A percentile compares a stretch with the other conserved stretches of the same genome.
These are phyloP conservation scores for Grammatotria lemairii DNA, from an alignment of 2,113 vertebrate genomes.

Conservation along the genomic window DNA sequence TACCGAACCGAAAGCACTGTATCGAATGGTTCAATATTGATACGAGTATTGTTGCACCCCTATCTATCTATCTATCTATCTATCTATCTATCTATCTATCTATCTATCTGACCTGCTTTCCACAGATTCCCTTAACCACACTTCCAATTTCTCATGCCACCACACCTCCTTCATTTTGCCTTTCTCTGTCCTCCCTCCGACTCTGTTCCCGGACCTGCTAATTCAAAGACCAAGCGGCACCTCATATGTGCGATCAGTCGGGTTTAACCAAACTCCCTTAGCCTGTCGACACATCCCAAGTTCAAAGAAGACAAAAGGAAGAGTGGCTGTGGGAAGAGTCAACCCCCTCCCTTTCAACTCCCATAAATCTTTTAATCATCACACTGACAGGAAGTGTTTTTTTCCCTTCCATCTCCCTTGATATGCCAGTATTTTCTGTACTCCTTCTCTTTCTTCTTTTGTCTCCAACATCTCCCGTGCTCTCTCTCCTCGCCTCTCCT, in stretches of 20 bases:
- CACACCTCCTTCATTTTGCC: not conserved
- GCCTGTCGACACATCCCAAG: constrained; percentile 42
- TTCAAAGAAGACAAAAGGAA: constrained; percentile 63
- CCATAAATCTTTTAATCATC: constrained; percentile 66
- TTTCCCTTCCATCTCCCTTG: constrained; percentile 17
- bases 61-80: not conserved
- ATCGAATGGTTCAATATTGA: not conserved
- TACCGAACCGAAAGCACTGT: not conserved
- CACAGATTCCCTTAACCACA: not conserved
- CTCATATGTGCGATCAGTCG: constrained; percentile 42
- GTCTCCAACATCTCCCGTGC: constrained; percentile 1
- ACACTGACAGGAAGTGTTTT: constrained; percentile 41
- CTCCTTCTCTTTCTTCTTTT: constrained; percentile 21
- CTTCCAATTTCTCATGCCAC: not conserved
- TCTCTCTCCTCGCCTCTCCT: not conserved
- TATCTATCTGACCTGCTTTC: not conserved
- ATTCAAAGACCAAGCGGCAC: constrained; percentile 52
- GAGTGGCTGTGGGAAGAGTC: constrained; percentile 20
- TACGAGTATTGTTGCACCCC: not conserved
- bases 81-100: not conserved
- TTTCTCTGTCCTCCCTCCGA: not conserved
- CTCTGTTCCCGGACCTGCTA: constrained; percentile 8
- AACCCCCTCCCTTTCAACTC: constrained; percentile 1
- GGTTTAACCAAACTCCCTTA: constrained; percentile 46
- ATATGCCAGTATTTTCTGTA: constrained; percentile 19